Conservation (phyloP, 2,888 invertebrate genomes). For the Coleophora deauratella region DNA sequence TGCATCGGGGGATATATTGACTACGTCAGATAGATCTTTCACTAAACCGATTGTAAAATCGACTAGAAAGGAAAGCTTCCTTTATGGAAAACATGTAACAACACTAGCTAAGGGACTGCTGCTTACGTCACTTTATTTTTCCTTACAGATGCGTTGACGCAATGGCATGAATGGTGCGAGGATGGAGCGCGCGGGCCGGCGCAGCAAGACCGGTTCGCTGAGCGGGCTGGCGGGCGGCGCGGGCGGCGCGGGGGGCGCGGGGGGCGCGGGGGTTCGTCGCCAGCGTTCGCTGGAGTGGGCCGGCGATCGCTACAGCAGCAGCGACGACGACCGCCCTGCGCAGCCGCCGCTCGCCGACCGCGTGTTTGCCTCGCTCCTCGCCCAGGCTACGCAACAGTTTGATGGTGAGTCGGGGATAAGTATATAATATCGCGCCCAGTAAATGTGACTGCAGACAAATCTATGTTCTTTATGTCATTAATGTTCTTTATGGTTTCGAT, state of each 20-base stretch:
- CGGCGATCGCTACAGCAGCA: constrained; percentile 73
- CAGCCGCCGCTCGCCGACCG: constrained; percentile 66
- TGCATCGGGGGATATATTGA: no score
- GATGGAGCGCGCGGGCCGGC: constrained; percentile 64
- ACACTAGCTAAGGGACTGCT: no score
- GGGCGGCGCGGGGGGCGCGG: constrained; percentile 32
- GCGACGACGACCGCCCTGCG: constrained; percentile 66
- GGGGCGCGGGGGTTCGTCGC: constrained; percentile 54
- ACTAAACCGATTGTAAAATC: no score
- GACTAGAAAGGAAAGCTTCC: no score
- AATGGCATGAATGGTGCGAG: constrained; percentile 49
- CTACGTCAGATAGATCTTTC: no score
- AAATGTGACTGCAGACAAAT: no score
- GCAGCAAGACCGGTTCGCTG: constrained; percentile 60
- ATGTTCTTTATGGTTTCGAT: no score
- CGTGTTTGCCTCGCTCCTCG: constrained; percentile 69
- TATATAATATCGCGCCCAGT: no score
- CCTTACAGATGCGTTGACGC: constrained; percentile 46
- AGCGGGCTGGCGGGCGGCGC: constrained; percentile 54
- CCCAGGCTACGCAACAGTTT: constrained; percentile 70
- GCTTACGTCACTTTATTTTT: no score
- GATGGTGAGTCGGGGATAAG: constrained; percentile 43
- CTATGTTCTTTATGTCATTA: no score
- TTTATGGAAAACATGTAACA: no score
- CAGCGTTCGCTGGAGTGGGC: constrained; percentile 75